Evolutionary conservation across 64 coral and sea anemone genomes (phyloP), one percentile per base, ranked within the genome.

Genomic region (Trachythela sp.): DNA sequence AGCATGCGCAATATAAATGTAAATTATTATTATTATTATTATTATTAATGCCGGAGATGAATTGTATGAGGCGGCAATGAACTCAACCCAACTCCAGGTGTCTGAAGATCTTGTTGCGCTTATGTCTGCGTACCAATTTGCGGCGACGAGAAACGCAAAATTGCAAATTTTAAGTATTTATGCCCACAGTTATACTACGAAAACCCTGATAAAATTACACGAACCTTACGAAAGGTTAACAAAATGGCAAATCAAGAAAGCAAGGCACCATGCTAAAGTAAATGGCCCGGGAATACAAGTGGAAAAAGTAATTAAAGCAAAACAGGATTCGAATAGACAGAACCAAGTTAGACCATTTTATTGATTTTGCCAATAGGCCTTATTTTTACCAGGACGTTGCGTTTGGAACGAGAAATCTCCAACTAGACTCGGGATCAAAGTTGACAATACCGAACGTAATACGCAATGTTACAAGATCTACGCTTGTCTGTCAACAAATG

Each of bases 11-110:
- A n/a, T n/a, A n/a, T n/a, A n/a, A n/a, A n/a, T n/a, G n/a, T n/a
- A n/a, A n/a, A n/a, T n/a, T n/a, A n/a, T n/a, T n/a, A n/a, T n/a
- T n/a, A n/a, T n/a, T n/a, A n/a, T n/a, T n/a, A n/a, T n/a, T n/a
- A n/a, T n/a, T n/a, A n/a, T 97, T 97, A 85, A 85, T 13, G 84
- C 38, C 42, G 84, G 3, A 48, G 84, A 85, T 40, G 43, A 85
- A 49, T 43, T 85, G 36, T 85, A 43, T 8, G 36, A 85, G 42
- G 36, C 84, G 10, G 42, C 30, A 1, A 37, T 41, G 34, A 35
- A 3, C 34, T 18, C 31, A 30, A 35, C 26, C 34, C 14, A 35
- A 84, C 4, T 4, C 20, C 2, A 32, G 14, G 84, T 45, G 11
- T 48, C 39, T 18, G 42, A 26, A 14, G 84, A 85, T 13, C 43